A percentile compares a stretch with the other conserved stretches of the same genome.
These are phyloP conservation scores for Anolis carolinensis DNA, from an alignment of 2,113 vertebrate genomes.

Conservation along the genomic window DNA sequence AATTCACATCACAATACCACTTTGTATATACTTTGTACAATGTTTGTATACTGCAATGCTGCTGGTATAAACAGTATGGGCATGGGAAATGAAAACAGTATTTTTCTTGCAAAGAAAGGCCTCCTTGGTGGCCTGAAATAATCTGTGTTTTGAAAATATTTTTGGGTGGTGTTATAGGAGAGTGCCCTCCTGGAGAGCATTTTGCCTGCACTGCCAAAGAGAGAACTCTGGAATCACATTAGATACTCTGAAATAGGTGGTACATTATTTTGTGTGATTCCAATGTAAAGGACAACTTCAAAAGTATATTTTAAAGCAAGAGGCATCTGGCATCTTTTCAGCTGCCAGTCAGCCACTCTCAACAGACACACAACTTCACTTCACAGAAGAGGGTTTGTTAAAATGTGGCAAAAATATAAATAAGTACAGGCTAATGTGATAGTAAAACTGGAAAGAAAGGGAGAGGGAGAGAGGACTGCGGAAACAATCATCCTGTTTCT, in stretches of 20 bases:
- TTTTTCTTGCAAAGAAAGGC: not conserved
- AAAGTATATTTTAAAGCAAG: not conserved
- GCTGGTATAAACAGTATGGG: not conserved
- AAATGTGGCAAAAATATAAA: conserved; percentile 29
- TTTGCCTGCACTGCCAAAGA: not conserved
- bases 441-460: conserved; percentile 12
- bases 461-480: not conserved
- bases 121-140: not conserved
- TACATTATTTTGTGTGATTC: not conserved
- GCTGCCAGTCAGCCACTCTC: not conserved
- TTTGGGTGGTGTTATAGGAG: not conserved
- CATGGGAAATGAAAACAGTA: conserved; percentile 4
- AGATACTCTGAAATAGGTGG: not conserved
- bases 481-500: conserved; percentile 16
- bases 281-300: not conserved
- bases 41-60: not conserved
- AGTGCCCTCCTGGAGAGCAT: not conserved
- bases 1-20: not conserved
- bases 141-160: not conserved
- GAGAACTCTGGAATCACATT: not conserved
- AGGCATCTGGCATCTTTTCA: not conserved
- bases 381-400: conserved; percentile 2
- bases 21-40: not conserved
- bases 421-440: not conserved
- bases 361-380: not conserved